Conservation (phyloP, 2,888 invertebrate genomes). For the Sphinx pinastri region DNA sequence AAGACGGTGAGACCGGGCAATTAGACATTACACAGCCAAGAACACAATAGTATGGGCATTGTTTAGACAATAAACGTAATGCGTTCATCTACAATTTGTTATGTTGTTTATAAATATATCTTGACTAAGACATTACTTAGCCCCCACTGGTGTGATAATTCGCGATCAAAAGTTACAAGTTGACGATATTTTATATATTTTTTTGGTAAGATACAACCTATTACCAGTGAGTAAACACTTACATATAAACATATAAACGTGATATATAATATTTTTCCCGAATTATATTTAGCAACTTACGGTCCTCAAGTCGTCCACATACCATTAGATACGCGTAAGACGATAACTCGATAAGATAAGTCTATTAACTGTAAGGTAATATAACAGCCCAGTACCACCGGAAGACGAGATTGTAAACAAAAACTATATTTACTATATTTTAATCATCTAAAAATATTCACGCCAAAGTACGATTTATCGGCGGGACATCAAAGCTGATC, state of each 20-base stretch:
- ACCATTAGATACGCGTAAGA: background rate
- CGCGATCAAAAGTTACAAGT: too few relatives aligned
- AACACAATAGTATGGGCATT: background rate
- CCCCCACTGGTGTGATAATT: too few relatives aligned
- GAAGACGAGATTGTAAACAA: background rate
- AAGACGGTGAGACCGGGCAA: background rate
- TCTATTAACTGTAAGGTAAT: background rate
- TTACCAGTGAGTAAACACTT: too few relatives aligned
- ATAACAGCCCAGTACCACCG: background rate
- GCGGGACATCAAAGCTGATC: conserved; percentile 14
- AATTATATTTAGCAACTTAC: too few relatives aligned
- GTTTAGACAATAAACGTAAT: background rate
- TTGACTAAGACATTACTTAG: background rate
- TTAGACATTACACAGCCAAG: background rate
- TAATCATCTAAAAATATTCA: background rate
- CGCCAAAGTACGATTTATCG: background rate
- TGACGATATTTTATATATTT: too few relatives aligned
- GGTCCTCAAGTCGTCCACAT: background rate
- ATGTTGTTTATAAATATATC: too few relatives aligned
- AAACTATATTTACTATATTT: background rate
- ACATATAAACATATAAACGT: too few relatives aligned
- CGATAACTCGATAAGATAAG: conserved; percentile 16
- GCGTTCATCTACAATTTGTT: too few relatives aligned
- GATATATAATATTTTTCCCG: too few relatives aligned
- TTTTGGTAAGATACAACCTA: too few relatives aligned